Conservation (phyloP, 2,888 invertebrate genomes). For the Fabriciana adippe region DNA sequence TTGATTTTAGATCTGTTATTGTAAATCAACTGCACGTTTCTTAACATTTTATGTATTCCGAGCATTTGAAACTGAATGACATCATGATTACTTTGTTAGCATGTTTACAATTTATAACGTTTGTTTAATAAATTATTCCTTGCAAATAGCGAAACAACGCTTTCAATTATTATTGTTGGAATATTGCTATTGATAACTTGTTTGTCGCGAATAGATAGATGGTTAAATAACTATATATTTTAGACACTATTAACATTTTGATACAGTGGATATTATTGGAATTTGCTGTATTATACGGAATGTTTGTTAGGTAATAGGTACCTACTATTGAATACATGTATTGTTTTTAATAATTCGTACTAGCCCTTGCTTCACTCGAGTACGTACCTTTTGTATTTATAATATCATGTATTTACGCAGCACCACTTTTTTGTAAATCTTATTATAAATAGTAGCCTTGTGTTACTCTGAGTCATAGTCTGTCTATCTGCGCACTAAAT, state of each 20-base stretch:
- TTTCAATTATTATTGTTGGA: conserved; percentile 4
- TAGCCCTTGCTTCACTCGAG: too few species aligned
- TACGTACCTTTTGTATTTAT: too few species aligned
- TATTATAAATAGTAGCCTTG: too few species aligned
- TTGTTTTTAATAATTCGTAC: too few species aligned
- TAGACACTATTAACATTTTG: background rate
- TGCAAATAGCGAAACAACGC: conserved; percentile 12
- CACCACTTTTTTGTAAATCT: too few species aligned
- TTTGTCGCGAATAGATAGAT: background rate
- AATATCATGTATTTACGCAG: too few species aligned
- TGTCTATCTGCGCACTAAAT: too few species aligned
- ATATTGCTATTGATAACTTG: background rate
- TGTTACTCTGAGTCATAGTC: too few species aligned
- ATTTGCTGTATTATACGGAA: background rate
- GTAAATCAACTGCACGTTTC: conserved; percentile 23
- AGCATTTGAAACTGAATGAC: conserved; percentile 26
- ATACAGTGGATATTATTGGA: background rate
- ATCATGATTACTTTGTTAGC: conserved; percentile 28
- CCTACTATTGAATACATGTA: too few species aligned
- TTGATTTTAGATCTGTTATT: conserved; percentile 21
- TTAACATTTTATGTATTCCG: conserved; percentile 24
- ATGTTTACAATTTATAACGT: conserved; percentile 25
- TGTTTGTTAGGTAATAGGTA: too few species aligned
- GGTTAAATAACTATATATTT: background rate
- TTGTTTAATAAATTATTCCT: conserved; percentile 20